Conservation (phyloP, 2,888 invertebrate species). For the Anoplius nigerrimus region DNA sequence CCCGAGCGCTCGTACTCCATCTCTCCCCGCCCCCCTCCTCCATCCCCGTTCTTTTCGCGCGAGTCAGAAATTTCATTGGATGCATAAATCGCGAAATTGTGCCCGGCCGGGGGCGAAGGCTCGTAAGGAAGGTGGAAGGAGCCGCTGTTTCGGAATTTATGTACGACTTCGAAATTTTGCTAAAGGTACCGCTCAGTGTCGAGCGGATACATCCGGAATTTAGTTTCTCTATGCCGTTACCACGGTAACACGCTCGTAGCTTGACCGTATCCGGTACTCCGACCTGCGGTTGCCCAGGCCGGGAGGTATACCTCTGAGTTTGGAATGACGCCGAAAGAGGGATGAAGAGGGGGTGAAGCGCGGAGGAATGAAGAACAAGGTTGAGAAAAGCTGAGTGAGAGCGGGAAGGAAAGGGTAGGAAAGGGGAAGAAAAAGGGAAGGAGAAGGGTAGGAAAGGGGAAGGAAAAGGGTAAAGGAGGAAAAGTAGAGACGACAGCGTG, state of each 20-base stretch:
- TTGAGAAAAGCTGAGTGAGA: no score
- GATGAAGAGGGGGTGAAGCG: neutral
- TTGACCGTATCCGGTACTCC: slow-evolving; percentile 48
- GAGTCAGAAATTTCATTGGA: no score
- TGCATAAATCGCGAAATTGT: no score
- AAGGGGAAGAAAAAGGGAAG: neutral
- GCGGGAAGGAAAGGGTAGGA: no score
- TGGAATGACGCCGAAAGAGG: slow-evolving; percentile 38
- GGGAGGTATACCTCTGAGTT: slow-evolving; percentile 40
- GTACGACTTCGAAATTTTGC: slow-evolving; percentile 46
- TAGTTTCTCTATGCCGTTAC: slow-evolving; percentile 57
- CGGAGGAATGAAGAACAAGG: neutral
- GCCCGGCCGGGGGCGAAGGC: no score
- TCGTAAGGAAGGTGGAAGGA: no score
- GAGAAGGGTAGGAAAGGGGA: no score
- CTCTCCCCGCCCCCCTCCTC: no score
- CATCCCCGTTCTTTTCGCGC: no score
- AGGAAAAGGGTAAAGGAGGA: no score
- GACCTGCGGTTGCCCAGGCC: slow-evolving; percentile 53
- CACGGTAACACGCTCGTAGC: slow-evolving; percentile 46
- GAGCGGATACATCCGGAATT: slow-evolving; percentile 49
- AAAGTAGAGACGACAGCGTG: neutral
- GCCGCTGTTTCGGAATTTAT: no score
- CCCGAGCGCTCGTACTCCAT: no score
- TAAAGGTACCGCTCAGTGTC: slow-evolving; percentile 47